These are phyloP conservation scores for Caenorhabditis drosophilae DNA, from an alignment of 2,888 invertebrate genomes.

Conservation along the genomic window DNA sequence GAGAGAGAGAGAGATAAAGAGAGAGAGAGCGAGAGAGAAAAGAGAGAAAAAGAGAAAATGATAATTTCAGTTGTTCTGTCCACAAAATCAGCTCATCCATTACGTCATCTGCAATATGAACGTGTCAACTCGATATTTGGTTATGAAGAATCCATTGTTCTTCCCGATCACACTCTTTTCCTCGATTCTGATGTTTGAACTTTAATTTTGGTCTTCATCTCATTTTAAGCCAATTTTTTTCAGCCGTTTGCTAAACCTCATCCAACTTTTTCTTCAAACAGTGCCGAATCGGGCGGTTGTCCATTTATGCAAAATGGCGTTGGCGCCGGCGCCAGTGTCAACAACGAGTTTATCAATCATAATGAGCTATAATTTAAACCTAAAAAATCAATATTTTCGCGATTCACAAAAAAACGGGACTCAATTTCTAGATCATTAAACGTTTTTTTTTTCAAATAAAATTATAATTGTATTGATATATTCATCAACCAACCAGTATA, in stretches of 20 bases:
- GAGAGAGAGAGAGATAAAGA: no score
- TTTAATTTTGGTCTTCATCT: background rate
- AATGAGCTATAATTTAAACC: conserved; percentile 17
- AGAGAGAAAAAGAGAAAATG: background rate
- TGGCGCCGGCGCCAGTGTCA: background rate
- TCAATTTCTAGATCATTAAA: no score
- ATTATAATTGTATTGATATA: no score
- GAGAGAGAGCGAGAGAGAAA: no score
- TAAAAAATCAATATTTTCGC: background rate
- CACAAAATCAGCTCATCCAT: conserved; percentile 48
- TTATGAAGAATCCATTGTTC: conserved; percentile 52
- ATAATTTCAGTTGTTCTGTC: conserved; percentile 30
- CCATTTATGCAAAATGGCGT: conserved; percentile 52
- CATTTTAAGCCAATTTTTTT: background rate
- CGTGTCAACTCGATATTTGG: conserved; percentile 52
- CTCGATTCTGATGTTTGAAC: conserved; percentile 20
- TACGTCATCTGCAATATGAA: conserved; percentile 52
- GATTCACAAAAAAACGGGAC: no score
- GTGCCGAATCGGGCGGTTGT: conserved; percentile 43
- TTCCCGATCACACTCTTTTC: conserved; percentile 59
- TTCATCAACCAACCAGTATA: background rate
- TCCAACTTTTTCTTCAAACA: no score
- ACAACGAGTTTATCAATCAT: conserved; percentile 5
- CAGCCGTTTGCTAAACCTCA: conserved; percentile 22
- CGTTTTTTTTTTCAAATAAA: no score